Conservation (phyloP, 2,113 vertebrate genomes). For the Acrocephalus kingi region DNA sequence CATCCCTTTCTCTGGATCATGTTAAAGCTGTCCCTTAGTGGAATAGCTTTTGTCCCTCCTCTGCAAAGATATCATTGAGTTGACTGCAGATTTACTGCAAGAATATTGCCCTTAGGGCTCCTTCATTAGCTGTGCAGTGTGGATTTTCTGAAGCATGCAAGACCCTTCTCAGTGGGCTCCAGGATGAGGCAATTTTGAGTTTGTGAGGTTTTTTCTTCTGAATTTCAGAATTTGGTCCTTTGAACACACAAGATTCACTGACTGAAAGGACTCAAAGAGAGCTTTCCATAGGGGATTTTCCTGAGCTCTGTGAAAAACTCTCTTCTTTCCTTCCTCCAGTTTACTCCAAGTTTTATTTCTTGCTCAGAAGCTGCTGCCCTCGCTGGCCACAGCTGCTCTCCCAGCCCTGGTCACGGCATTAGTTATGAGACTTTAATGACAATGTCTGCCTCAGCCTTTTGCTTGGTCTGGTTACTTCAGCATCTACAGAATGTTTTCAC, state of each 20-base stretch:
- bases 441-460: constrained; percentile 40
- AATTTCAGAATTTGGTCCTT: neutral
- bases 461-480: constrained; percentile 58
- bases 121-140: neutral
- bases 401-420: constrained; percentile 9
- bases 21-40: neutral
- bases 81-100: neutral
- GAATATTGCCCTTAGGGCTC: neutral
- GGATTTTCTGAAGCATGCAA: neutral
- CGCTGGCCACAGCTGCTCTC: neutral
- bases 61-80: neutral
- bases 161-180: neutral
- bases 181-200: neutral
- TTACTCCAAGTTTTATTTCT: constrained; percentile 5
- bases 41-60: neutral
- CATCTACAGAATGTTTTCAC: constrained; percentile 70
- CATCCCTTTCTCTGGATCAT: neutral
- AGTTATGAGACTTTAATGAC: constrained; percentile 15
- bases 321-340: neutral
- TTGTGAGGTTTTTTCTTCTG: neutral
- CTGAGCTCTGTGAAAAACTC: neutral
- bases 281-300: neutral
- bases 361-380: neutral
- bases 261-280: neutral
- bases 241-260: neutral